Percentiles rank a stretch among this genome's conserved stretches.
These are phyloP conservation scores for Rhyzopertha dominica DNA, from an alignment of 1,140 invertebrate genomes.

Conservation along the genomic window DNA sequence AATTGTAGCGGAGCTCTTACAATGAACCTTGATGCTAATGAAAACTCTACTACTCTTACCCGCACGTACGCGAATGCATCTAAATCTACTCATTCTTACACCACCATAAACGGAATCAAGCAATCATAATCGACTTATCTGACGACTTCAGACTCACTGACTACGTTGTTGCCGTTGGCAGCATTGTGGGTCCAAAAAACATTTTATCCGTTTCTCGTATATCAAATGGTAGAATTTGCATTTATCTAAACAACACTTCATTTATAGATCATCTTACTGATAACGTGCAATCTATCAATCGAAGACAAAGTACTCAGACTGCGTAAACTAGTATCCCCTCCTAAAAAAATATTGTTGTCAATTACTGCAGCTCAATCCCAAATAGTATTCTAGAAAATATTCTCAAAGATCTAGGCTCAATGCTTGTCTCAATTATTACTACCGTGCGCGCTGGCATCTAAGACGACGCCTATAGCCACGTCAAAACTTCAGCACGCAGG, in stretches of 20 bases:
- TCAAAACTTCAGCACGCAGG: too few species aligned
- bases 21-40: too few species aligned
- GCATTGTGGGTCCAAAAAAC: constrained; percentile 9
- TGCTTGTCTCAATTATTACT: constrained; percentile 3
- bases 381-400: constrained; percentile 1
- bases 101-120: too few species aligned
- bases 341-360: constrained; percentile 9
- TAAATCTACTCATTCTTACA: too few species aligned
- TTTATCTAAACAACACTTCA: constrained; percentile 8
- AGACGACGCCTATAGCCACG: constrained; percentile 6
- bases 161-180: constrained; percentile 1
- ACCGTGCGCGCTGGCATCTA: constrained; percentile 1
- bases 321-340: constrained; percentile 4
- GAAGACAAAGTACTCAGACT: neutral
- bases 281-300: neutral
- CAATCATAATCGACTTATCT: constrained; percentile 4
- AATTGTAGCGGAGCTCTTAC: too few species aligned
- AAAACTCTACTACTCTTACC: too few species aligned
- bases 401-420: constrained; percentile 4
- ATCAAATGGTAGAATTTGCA: constrained; percentile 13
- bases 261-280: constrained; percentile 6
- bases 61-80: too few species aligned
- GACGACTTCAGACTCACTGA: constrained; percentile 9
- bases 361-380: constrained; percentile 8
- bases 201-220: constrained; percentile 8